phyloP scores from a whole-genome alignment of 2,113 vertebrate species.

The Pithys albifrons region DNA sequence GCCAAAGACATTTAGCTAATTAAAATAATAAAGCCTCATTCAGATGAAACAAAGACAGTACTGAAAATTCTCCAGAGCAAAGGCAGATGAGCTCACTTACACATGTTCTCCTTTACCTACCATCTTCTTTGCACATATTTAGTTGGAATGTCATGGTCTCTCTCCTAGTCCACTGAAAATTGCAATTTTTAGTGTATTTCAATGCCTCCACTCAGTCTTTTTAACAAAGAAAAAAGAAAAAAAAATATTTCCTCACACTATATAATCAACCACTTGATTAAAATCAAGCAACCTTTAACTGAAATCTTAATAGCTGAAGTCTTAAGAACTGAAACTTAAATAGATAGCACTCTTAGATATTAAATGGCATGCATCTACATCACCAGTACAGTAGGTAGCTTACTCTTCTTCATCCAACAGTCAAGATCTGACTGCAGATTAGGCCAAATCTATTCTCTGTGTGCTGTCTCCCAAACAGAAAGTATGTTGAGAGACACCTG shows the following conservation, averaged over 20 bases:
- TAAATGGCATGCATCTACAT: background rate
- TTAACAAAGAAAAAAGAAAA: background rate
- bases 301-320: background rate
- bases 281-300: background rate
- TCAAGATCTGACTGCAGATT: background rate
- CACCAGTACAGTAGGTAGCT: background rate
- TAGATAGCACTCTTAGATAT: background rate
- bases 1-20: slow-evolving; percentile 44
- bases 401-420: background rate
- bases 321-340: background rate
- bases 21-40: slow-evolving; percentile 53
- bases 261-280: background rate
- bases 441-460: background rate
- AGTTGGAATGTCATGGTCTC: background rate
- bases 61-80: slow-evolving; percentile 5
- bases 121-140: background rate
- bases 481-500: background rate
- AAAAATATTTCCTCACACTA: background rate
- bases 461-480: background rate
- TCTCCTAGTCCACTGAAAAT: background rate
- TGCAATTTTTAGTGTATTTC: background rate
- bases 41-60: slow-evolving; percentile 34
- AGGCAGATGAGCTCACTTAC: background rate
- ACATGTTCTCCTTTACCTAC: background rate
- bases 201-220: background rate